phyloP scores from a whole-genome alignment of 2,113 vertebrate species.

The Gasterosteus aculeatus region DNA sequence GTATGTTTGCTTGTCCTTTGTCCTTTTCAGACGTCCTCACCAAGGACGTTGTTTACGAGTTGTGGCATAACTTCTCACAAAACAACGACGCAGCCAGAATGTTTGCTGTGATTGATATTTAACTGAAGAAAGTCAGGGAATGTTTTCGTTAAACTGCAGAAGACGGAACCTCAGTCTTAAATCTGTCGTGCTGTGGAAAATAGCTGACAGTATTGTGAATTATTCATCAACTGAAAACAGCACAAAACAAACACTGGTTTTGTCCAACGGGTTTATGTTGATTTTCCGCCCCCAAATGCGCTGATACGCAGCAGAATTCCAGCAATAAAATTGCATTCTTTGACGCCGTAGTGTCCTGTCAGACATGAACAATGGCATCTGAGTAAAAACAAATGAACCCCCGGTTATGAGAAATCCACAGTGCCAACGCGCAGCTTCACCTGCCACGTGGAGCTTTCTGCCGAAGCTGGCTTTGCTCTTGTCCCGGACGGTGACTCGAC shows the following conservation, averaged over 20 bases:
- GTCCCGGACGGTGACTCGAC: constrained; percentile 60
- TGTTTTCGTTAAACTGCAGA: not conserved
- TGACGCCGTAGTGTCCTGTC: not conserved
- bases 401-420: not conserved
- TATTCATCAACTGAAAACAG: not conserved
- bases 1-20: not conserved
- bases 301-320: not conserved
- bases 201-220: not conserved
- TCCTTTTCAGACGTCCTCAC: no score
- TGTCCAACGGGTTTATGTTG: not conserved
- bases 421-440: constrained; percentile 41
- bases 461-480: constrained; percentile 49
- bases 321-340: not conserved
- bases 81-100: not conserved
- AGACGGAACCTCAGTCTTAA: not conserved
- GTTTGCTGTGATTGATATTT: constrained; percentile 1
- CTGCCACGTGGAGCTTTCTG: constrained; percentile 55
- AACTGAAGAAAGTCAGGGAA: not conserved
- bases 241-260: not conserved
- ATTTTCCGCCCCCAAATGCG: not conserved
- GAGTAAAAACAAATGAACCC: not conserved
- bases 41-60: not conserved
- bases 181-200: not conserved
- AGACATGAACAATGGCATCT: not conserved
- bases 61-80: not conserved